Evolutionary conservation across 1,140 invertebrate genomes (phyloP).

Genomic region (Drosophila orosa): DNA sequence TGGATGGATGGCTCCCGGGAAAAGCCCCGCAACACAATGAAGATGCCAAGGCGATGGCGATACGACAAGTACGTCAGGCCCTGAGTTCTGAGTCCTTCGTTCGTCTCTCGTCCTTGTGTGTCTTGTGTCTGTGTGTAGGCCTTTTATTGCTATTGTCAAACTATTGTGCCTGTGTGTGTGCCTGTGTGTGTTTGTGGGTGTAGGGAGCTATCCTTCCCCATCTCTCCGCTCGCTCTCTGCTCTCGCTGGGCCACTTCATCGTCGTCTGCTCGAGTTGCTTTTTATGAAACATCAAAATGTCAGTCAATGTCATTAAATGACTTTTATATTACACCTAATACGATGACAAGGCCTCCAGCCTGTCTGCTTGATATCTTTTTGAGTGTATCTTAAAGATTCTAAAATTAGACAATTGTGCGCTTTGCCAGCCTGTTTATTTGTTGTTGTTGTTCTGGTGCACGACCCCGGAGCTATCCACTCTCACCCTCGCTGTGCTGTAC

Average conservation of each 20-base stretch:
- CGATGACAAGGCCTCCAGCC: slow-evolving; percentile 75
- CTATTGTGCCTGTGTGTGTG: slow-evolving; percentile 64
- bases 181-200: slow-evolving; percentile 27
- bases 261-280: slow-evolving; percentile 80
- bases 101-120: slow-evolving; percentile 2
- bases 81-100: not conserved
- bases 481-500: slow-evolving; percentile 16
- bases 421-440: slow-evolving; percentile 45
- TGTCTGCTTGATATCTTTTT: slow-evolving; percentile 70
- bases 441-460: slow-evolving; percentile 28
- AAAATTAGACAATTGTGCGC: slow-evolving; percentile 79
- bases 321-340: slow-evolving; percentile 83
- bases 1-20: slow-evolving; percentile 11
- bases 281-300: slow-evolving; percentile 83
- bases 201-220: slow-evolving; percentile 6
- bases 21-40: slow-evolving; percentile 69
- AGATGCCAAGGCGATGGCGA: slow-evolving; percentile 75
- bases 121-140: slow-evolving; percentile 52
- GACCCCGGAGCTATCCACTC: slow-evolving; percentile 14
- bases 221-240: not conserved
- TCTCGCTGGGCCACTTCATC: slow-evolving; percentile 34
- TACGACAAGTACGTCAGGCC: slow-evolving; percentile 75
- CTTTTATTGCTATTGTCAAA: slow-evolving; percentile 83
- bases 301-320: slow-evolving; percentile 83
- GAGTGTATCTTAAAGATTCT: slow-evolving; percentile 83